phyloP scores from a whole-genome alignment of 2,113 vertebrate species.

The Rhea pennata region DNA sequence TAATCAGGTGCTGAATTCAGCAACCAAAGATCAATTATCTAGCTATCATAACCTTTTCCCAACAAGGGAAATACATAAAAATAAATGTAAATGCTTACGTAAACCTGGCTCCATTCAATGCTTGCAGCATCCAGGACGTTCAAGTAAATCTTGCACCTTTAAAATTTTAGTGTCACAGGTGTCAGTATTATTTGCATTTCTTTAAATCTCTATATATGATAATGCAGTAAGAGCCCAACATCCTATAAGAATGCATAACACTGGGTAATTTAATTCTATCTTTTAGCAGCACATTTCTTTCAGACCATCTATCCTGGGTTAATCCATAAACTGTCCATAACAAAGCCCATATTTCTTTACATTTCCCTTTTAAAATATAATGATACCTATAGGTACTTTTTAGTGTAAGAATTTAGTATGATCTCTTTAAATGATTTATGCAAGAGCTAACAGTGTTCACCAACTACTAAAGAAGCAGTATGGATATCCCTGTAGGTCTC shows the following conservation, averaged over 20 bases:
- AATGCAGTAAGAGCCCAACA: rapidly evolving
- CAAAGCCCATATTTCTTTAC: not conserved
- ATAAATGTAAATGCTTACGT: not conserved
- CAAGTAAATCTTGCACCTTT: not conserved
- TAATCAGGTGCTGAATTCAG: not conserved
- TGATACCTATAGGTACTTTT: not conserved
- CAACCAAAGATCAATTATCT: not conserved
- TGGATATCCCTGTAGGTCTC: not conserved
- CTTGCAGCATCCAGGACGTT: not conserved
- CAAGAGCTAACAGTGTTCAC: not conserved
- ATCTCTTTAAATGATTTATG: not conserved
- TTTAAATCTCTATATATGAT: not conserved
- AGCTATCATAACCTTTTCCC: not conserved
- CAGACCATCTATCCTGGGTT: not conserved
- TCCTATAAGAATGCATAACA: not conserved
- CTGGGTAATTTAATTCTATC: not conserved
- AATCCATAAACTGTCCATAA: not conserved
- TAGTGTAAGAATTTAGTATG: not conserved
- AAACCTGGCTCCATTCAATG: not conserved
- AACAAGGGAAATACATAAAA: not conserved
- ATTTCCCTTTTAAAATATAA: not conserved
- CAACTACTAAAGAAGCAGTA: not conserved
- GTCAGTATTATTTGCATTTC: not conserved
- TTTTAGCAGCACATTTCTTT: not conserved
- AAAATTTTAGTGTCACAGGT: not conserved